These are phyloP conservation scores for Cacatua alba DNA, from an alignment of 2,113 vertebrate species.

Conservation along the genomic window DNA sequence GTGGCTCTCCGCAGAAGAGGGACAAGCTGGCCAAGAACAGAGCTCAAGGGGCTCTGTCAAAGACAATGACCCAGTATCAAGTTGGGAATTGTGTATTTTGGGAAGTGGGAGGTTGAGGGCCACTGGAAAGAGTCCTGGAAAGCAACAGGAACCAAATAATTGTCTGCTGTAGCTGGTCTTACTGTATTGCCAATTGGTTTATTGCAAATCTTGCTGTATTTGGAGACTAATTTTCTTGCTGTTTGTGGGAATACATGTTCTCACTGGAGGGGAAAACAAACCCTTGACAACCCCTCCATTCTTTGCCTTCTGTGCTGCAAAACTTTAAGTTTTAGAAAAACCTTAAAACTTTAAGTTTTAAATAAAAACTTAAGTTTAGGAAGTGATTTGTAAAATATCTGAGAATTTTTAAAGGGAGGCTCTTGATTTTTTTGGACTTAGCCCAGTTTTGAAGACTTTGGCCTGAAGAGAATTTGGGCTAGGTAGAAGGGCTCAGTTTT, in stretches of 20 bases:
- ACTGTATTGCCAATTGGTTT: background rate
- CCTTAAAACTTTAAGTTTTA: background rate
- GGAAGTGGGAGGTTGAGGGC: background rate
- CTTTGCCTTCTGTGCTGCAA: background rate
- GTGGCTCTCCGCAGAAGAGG: background rate
- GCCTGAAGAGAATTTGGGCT: background rate
- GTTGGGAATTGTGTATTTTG: background rate
- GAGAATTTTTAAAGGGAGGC: background rate
- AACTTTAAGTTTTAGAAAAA: background rate
- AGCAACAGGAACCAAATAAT: background rate
- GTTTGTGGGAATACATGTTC: background rate
- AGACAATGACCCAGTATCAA: background rate
- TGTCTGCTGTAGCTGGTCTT: background rate
- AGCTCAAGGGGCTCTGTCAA: background rate
- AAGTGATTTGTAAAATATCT: background rate
- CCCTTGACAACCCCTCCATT: accelerated
- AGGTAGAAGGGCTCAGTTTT: background rate
- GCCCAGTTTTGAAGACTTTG: background rate
- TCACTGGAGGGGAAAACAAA: background rate
- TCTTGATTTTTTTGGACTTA: background rate
- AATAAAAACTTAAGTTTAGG: background rate
- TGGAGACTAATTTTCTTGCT: background rate
- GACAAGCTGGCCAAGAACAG: background rate
- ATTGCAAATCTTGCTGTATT: background rate
- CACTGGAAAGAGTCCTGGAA: background rate